Base-by-base conservation (phyloP, 1,140 invertebrate genomes). In the Pemphigus obesinymphae region DNA sequence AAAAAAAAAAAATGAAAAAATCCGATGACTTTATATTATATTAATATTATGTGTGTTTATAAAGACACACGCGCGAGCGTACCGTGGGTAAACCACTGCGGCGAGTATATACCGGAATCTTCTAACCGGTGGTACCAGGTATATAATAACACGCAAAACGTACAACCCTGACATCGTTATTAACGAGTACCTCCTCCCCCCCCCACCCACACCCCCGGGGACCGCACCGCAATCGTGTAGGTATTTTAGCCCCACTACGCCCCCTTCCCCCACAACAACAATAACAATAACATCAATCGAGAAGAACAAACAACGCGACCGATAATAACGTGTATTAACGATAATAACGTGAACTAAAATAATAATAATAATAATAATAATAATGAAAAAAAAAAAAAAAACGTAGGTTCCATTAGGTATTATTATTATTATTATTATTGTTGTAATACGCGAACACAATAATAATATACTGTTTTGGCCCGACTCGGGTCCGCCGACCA, bases 111-210 rank as follows among this genome's bases (percentile, higher is more conserved):
- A n/a, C n/a, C 20, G 72, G 72, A 37, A 37, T 75, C 23, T 58
- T n/a, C n/a, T n/a, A n/a, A 58, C 23, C 53, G 53, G 53, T 58
- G 45, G 48, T 45, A 29, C 53, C 37, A 34, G 7, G 50, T 45
- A 45, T 29, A 73, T 55, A 76, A 78, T 78, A 78, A 58, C 75
- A 78, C 34, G 53, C 76, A 23, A 80, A 43, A 80, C 26, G 58
- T 40, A 26, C 50, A 48, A 48, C 43, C 70, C 70, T 31, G 70
- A 73, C 76, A 43, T 80, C 76, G 76, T 80, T 80, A 80, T 80
- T 80, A 80, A 80, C 63, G 76, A 80, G 76, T 63, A 29, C 68
- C 63, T 34, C 34, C 63, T 15, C 48, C 29, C 17, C 26, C 11
- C 11, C 63, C 17, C 17, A 0, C 31, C 34, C 34, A 23, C 13